Percentiles rank a stretch among this genome's conserved stretches.
Conservation (phyloP, 2,797 vertebrate genomes). For the Sylvilagus floridanus region DNA sequence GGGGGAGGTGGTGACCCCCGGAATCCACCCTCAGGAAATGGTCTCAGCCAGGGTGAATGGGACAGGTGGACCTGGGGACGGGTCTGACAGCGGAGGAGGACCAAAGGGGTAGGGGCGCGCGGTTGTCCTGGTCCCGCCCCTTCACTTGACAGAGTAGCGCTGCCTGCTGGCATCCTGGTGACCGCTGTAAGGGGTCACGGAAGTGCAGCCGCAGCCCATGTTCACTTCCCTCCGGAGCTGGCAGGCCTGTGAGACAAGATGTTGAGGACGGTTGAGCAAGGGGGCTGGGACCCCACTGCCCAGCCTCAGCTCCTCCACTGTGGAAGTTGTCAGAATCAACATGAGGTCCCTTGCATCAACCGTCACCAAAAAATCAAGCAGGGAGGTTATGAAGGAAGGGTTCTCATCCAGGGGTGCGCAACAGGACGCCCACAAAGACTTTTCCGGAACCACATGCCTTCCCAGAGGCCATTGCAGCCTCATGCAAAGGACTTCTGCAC, state of each 20-base stretch:
- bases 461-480: no score
- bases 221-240: conserved; percentile 37
- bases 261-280: neutral
- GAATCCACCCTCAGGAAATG: neutral
- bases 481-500: no score
- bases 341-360: no score
- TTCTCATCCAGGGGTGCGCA: no score
- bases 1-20: no score
- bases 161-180: neutral
- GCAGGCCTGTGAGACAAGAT: conserved; percentile 10
- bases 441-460: no score
- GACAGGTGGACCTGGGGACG: neutral
- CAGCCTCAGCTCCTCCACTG: neutral
- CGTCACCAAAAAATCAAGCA: no score
- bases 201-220: neutral
- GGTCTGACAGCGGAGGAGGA: neutral
- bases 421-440: no score
- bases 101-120: neutral
- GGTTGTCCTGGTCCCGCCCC: neutral
- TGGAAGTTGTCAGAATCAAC: no score
- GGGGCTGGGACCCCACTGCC: neutral
- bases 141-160: neutral
- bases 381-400: no score
- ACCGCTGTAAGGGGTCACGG: neutral
- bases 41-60: no score